phyloP scores from a whole-genome alignment of 1,140 invertebrate genomes.

The Physella acuta region DNA sequence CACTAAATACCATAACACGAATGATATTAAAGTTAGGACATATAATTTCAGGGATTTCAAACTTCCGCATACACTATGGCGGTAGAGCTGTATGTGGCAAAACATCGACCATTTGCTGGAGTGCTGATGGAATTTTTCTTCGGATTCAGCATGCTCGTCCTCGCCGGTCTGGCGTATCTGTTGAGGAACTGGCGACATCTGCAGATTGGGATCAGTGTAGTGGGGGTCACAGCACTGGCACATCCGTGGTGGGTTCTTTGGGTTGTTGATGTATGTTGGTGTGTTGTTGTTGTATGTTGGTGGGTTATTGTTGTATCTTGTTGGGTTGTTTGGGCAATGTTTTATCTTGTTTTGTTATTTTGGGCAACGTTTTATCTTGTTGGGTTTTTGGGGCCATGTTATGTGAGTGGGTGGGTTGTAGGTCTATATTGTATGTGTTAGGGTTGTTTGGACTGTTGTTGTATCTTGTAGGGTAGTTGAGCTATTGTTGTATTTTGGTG shows the following conservation, averaged over 20 bases:
- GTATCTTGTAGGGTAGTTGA: not conserved
- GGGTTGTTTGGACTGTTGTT: not conserved
- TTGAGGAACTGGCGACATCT: conserved; percentile 59
- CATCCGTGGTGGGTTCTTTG: conserved; percentile 44
- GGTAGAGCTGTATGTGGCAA: conserved; percentile 59
- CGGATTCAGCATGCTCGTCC: conserved; percentile 52
- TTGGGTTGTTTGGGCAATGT: no score
- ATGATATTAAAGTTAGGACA: no score
- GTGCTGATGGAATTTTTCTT: conserved; percentile 60
- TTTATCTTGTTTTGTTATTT: no score
- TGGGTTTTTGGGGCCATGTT: no score
- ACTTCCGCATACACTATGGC: conserved; percentile 46
- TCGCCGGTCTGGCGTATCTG: conserved; percentile 56
- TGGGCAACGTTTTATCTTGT: no score
- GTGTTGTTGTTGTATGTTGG: no score
- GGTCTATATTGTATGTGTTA: not conserved
- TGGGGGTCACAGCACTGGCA: conserved; percentile 36
- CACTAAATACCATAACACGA: no score
- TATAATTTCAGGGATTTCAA: conserved; percentile 51
- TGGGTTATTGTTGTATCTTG: no score
- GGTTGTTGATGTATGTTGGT: not conserved
- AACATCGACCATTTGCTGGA: conserved; percentile 58
- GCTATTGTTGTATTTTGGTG: not conserved
- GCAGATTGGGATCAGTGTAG: conserved; percentile 52
- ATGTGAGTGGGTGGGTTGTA: not conserved